These are phyloP conservation scores for Hypocryptadius cinnamomeus DNA, from an alignment of 2,113 vertebrate species.

Conservation along the genomic window DNA sequence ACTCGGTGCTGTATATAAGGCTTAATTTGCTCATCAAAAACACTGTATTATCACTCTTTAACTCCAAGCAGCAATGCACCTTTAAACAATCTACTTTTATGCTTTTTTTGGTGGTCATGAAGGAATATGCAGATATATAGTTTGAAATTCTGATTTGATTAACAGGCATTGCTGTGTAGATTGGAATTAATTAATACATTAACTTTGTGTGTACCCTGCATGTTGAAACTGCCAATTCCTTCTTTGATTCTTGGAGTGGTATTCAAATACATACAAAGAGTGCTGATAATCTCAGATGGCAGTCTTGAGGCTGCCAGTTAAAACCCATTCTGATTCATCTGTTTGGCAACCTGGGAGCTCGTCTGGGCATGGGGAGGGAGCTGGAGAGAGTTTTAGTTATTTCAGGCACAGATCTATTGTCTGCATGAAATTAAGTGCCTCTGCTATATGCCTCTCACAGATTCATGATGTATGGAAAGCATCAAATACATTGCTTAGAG, in stretches of 20 bases:
- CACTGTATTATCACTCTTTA: not conserved
- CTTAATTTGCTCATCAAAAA: not conserved
- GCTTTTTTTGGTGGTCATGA: not conserved
- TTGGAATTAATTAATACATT: not conserved
- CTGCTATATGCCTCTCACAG: not conserved
- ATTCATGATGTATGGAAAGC: not conserved
- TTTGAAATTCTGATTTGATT: slow-evolving; percentile 11
- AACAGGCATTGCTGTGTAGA: not conserved
- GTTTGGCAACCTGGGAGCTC: not conserved
- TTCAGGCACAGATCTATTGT: not conserved
- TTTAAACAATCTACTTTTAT: not conserved
- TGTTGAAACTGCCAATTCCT: not conserved
- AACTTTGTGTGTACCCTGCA: not conserved
- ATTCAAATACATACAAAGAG: not conserved
- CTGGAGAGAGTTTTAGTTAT: not conserved
- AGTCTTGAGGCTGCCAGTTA: not conserved
- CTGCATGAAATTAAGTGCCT: not conserved
- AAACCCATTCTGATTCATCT: not conserved
- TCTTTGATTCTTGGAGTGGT: not conserved
- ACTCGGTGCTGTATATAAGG: not conserved
- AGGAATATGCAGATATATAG: not conserved
- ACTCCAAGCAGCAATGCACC: not conserved
- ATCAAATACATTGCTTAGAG: not conserved
- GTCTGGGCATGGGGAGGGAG: not conserved
- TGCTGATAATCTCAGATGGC: not conserved